phyloP scores from a whole-genome alignment of 2,113 vertebrate genomes.

The Bambusicola thoracicus region DNA sequence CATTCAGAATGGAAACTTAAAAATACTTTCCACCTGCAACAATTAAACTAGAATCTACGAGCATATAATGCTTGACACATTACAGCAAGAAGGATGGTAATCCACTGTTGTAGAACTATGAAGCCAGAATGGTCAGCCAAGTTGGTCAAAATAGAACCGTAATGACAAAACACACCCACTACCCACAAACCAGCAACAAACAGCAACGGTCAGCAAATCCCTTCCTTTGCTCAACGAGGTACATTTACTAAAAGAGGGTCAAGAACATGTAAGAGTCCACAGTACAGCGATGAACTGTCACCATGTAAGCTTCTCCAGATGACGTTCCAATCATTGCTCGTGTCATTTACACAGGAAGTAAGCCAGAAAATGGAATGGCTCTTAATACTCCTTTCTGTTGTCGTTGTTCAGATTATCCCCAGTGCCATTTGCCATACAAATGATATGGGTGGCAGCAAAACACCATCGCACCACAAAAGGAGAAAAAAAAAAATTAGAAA shows the following conservation, averaged over 20 bases:
- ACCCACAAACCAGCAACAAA: conserved; percentile 77
- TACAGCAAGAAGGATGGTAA: conserved; percentile 88
- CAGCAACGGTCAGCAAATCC: conserved; percentile 77
- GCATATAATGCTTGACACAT: conserved; percentile 90
- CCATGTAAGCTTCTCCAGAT: conserved; percentile 77
- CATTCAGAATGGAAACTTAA: conserved; percentile 91
- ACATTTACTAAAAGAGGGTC: conserved; percentile 68
- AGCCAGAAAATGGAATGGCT: conserved; percentile 83
- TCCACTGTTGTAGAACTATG: conserved; percentile 83
- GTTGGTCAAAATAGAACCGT: conserved; percentile 77
- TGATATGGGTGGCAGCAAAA: conserved; percentile 50
- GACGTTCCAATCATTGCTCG: conserved; percentile 52
- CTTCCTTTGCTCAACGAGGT: conserved; percentile 78
- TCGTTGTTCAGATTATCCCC: conserved; percentile 56
- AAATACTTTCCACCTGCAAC: conserved; percentile 89
- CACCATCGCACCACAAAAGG: conserved; percentile 12
- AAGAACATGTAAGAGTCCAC: conserved; percentile 74
- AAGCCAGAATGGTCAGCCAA: conserved; percentile 83
- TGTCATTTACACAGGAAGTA: conserved; percentile 73
- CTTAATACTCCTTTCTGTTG: conserved; percentile 41
- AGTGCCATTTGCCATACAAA: conserved; percentile 59
- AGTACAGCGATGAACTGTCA: conserved; percentile 80
- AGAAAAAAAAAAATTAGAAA: too few species aligned
- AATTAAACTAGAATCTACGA: conserved; percentile 85
- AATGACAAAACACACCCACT: conserved; percentile 85